Evolutionary conservation across 2,888 invertebrate species (phyloP), one percentile per base, ranked within the genome.

Genomic region (Perizoma flavofasciatum): DNA sequence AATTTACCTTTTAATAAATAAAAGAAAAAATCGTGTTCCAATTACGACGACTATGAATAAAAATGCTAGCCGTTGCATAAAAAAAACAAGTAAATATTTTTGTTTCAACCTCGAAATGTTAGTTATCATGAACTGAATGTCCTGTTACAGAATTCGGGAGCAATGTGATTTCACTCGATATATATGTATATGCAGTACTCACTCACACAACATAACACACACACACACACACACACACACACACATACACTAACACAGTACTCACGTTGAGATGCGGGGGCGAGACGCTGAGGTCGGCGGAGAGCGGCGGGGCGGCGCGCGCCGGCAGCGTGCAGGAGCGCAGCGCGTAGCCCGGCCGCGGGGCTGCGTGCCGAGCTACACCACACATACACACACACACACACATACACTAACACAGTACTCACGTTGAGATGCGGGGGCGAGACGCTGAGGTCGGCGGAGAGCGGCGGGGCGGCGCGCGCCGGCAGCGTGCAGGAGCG

Each of bases 301-400:
- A 22, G 22, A 22, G 22, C 22, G 22, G 22, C 22, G 22, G 22
- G 3, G 22, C 22, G 22, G 22, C 92, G 92, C 77, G 94, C 93
- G 73, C 5, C n/a, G 96, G 96, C 89, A 96, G 94, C 77, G 96
- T 96, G 83, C 94, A 93, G 75, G 95, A 94, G 92, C 95, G 95
- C 86, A 94, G 93, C 85, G 94, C 94, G 88, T 95, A 96, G 84
- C 96, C 97, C 75, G 96, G 96, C 87, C 95, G 96, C 77, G 96
- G 95, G 79, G 95, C 95, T 93, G 93, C 91, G 82, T 92, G 89
- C 81, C 92, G 87, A 73, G 93, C 94, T 78, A 93, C 73, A 63
- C 74, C 22, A 64, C 72, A 71, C 70, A 66, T 22, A n/a, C n/a
- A n/a, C n/a, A n/a, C n/a, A 22, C 22, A 22, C 22, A 22, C 22